Evolutionary conservation across 2,797 vertebrate genomes (phyloP).

Genomic region (Cirrhinus molitorella): DNA sequence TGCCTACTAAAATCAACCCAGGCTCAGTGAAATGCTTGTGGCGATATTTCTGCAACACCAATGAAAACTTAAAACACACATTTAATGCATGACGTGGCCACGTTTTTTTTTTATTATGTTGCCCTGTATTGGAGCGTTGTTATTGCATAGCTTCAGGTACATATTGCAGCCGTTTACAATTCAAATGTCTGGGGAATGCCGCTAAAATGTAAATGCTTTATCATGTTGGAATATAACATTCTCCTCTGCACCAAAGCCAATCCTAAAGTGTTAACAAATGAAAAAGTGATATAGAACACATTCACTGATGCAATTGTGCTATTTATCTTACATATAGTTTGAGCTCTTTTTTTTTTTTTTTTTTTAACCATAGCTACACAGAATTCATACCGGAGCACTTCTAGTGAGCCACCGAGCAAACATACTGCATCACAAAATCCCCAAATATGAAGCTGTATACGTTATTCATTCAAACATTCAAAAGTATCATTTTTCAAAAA

Average conservation of each 20-base stretch:
- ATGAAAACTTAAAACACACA: neutral
- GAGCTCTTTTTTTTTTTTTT: neutral
- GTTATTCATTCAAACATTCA: too few relatives aligned
- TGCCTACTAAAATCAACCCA: neutral
- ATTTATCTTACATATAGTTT: neutral
- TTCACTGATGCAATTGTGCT: neutral
- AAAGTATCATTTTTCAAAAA: neutral
- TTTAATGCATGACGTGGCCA: neutral
- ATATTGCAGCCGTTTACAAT: too few relatives aligned
- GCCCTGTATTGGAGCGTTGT: too few relatives aligned
- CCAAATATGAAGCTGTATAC: neutral
- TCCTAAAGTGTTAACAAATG: neutral
- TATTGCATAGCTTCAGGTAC: too few relatives aligned
- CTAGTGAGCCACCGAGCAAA: neutral
- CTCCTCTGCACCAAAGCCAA: too few relatives aligned
- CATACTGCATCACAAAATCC: neutral
- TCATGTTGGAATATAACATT: too few relatives aligned
- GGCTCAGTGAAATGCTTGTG: neutral
- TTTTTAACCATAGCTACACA: neutral
- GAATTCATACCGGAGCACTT: neutral
- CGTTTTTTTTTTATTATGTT: too few relatives aligned
- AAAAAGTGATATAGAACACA: neutral
- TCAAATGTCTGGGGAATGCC: neutral
- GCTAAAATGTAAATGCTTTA: neutral
- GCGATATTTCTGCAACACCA: neutral